These are phyloP conservation scores for Cotesia chilonis DNA, from an alignment of 1,140 invertebrate species.

Conservation along the genomic window DNA sequence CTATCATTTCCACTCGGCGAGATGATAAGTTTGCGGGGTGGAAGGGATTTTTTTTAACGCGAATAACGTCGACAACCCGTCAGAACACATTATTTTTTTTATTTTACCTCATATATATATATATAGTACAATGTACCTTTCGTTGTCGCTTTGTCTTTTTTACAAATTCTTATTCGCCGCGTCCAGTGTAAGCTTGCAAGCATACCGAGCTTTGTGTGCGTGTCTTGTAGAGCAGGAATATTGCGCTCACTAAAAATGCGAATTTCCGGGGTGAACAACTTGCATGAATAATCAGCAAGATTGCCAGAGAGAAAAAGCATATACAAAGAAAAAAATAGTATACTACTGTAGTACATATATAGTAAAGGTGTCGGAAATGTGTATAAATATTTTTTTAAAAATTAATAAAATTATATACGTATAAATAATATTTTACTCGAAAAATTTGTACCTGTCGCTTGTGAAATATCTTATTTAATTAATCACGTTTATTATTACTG, in stretches of 20 bases:
- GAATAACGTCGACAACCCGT: conserved; percentile 15
- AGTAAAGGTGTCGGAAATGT: background rate
- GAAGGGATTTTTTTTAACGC: too few species aligned
- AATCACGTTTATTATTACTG: background rate
- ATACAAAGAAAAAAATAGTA: too few species aligned
- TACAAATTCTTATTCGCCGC: too few species aligned
- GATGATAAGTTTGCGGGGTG: conserved; percentile 18
- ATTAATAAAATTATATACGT: background rate
- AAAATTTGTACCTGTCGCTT: conserved; percentile 13
- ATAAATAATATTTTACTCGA: conserved; percentile 6
- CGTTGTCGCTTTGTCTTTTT: too few species aligned
- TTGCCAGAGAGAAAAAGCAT: conserved; percentile 11
- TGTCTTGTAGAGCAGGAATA: conserved; percentile 22
- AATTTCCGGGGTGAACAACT: conserved; percentile 31
- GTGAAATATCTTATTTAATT: conserved; percentile 16
- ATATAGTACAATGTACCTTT: background rate
- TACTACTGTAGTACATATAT: too few species aligned
- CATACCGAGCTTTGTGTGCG: conserved; percentile 23
- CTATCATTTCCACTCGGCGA: conserved; percentile 33
- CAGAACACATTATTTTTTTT: conserved; percentile 10
- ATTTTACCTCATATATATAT: background rate
- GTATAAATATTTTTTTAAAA: conserved; percentile 15
- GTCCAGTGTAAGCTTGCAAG: background rate
- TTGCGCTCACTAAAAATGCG: conserved; percentile 28
- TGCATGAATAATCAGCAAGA: conserved; percentile 33